phyloP scores from a whole-genome alignment of 1,140 invertebrate species.

The Polyergus mexicanus region DNA sequence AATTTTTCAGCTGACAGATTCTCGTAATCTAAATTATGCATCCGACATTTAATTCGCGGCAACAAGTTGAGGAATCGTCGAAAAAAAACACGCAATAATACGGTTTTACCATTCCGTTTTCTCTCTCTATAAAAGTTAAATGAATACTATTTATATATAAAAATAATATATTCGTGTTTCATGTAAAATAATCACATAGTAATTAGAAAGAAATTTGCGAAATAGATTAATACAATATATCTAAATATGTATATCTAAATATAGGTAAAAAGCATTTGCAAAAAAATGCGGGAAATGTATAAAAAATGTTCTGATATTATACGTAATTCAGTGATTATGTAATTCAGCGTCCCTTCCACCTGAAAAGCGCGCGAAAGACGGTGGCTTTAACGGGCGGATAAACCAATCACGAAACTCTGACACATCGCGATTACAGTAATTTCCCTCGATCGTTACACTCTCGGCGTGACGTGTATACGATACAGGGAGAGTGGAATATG shows the following conservation, averaged over 20 bases:
- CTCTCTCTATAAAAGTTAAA: background rate
- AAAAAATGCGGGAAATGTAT: background rate
- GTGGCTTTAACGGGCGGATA: slow-evolving; percentile 7
- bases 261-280: background rate
- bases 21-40: slow-evolving; percentile 9
- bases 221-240: background rate
- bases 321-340: background rate
- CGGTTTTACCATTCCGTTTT: background rate
- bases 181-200: background rate
- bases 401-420: slow-evolving; percentile 39
- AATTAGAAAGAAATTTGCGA: background rate
- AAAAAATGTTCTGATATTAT: background rate
- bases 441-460: slow-evolving; percentile 42
- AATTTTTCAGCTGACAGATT: slow-evolving; percentile 62
- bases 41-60: background rate
- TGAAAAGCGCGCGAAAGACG: background rate
- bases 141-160: background rate
- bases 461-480: slow-evolving; percentile 1
- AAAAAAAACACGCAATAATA: background rate
- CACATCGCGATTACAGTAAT: slow-evolving; percentile 38
- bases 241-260: too few relatives aligned
- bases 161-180: background rate
- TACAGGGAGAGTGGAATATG: background rate
- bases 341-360: background rate
- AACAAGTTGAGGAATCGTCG: background rate